Conservation (phyloP, 2,888 invertebrate species). For the Caenorhabditis panamensis region DNA sequence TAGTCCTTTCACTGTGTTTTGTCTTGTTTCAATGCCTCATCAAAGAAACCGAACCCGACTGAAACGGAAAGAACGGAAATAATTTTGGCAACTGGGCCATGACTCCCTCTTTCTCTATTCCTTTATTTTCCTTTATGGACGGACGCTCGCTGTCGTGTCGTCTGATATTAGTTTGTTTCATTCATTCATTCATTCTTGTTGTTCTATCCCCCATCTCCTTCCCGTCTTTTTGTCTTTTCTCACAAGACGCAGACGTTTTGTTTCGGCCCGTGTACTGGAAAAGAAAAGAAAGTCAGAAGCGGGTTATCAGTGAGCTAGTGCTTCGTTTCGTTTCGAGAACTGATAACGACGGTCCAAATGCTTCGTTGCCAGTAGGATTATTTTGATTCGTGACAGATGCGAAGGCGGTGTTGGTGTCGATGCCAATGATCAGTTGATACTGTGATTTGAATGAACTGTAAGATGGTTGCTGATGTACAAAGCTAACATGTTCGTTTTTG, state of each 20-base stretch:
- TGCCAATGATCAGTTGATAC: background rate
- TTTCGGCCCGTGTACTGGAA: background rate
- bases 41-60: background rate
- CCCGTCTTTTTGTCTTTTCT: constrained; percentile 1
- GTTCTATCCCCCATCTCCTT: background rate
- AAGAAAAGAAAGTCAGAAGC: constrained; percentile 18
- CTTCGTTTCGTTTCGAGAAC: constrained; percentile 42
- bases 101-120: background rate
- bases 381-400: background rate
- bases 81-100: background rate
- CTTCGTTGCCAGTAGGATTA: background rate
- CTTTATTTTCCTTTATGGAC: constrained; percentile 12
- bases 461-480: too few species aligned
- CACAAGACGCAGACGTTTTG: background rate
- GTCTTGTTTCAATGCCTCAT: background rate
- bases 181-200: constrained; percentile 22
- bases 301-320: constrained; percentile 33
- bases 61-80: background rate
- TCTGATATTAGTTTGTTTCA: constrained; percentile 46
- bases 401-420: background rate
- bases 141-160: background rate
- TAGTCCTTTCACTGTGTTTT: background rate
- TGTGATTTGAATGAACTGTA: background rate
- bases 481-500: too few species aligned
- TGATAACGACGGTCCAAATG: constrained; percentile 14